These are phyloP conservation scores for Ictalurus punctatus DNA, from an alignment of 2,113 vertebrate species.

Conservation along the genomic window DNA sequence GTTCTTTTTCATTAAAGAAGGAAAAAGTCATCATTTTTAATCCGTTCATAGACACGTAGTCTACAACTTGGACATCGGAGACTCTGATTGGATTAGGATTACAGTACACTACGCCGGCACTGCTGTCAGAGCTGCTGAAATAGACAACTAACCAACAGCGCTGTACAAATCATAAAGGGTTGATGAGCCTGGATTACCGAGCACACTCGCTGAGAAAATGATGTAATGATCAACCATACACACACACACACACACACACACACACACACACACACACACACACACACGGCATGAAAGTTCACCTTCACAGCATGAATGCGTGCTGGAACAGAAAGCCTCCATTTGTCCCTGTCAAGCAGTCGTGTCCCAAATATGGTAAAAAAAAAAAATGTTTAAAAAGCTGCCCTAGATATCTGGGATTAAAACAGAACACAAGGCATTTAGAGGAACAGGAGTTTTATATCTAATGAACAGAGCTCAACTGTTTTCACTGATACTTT, in stretches of 20 bases:
- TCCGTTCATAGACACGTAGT: not conserved
- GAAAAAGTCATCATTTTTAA: too few species aligned
- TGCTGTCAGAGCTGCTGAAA: not conserved
- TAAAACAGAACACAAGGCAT: not conserved
- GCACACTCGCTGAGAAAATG: not conserved
- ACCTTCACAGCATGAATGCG: not conserved
- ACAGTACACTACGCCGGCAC: not conserved
- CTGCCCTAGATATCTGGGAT: not conserved
- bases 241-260: not conserved
- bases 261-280: too few species aligned
- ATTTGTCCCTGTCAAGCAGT: slow-evolving; percentile 5
- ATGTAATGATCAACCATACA: not conserved
- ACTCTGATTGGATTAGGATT: not conserved
- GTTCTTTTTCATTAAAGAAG: not conserved
- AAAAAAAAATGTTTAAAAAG: not conserved
- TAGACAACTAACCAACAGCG: not conserved
- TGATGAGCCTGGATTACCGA: not conserved
- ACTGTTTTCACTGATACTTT: too few species aligned
- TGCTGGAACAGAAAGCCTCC: not conserved
- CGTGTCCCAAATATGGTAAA: slow-evolving; percentile 4
- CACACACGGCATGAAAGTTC: not conserved
- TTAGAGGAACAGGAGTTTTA: not conserved
- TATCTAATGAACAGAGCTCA: not conserved
- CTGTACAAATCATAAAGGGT: not conserved
- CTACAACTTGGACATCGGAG: not conserved